These are phyloP conservation scores for Drosophila ustulata DNA, from an alignment of 2,888 invertebrate genomes.

Conservation along the genomic window DNA sequence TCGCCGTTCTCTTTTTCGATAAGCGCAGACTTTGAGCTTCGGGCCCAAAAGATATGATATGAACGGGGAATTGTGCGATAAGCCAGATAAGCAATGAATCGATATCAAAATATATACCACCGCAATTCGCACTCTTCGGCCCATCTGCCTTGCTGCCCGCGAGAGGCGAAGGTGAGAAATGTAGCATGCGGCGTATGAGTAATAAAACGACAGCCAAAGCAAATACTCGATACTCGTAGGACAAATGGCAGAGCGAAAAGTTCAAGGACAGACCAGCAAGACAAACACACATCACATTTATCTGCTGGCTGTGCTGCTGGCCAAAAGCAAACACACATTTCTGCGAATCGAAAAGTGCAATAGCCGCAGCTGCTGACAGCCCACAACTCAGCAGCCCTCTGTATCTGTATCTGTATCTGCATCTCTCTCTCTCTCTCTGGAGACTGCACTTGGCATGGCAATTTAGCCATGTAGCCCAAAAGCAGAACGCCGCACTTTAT, in stretches of 20 bases:
- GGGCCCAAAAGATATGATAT: slow-evolving; percentile 36
- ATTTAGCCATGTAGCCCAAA: slow-evolving; percentile 43
- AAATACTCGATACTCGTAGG: slow-evolving; percentile 16
- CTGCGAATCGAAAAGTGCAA: slow-evolving; percentile 53
- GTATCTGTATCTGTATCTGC: too few relatives aligned
- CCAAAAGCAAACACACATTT: not conserved
- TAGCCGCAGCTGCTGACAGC: slow-evolving; percentile 49
- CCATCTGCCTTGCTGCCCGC: too few relatives aligned
- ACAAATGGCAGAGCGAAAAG: slow-evolving; percentile 42
- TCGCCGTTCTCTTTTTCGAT: slow-evolving; percentile 20
- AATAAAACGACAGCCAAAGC: slow-evolving; percentile 14
- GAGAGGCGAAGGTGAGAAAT: not conserved
- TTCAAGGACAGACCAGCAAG: slow-evolving; percentile 60
- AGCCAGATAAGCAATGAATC: slow-evolving; percentile 58
- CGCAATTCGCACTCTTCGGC: not conserved
- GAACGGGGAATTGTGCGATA: slow-evolving; percentile 19
- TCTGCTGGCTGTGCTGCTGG: not conserved
- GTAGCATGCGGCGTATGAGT: slow-evolving; percentile 39
- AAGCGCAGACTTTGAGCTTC: slow-evolving; percentile 57
- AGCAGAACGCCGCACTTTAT: slow-evolving; percentile 36
- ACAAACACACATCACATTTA: slow-evolving; percentile 7
- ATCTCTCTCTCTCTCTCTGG: too few relatives aligned
- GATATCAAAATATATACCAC: slow-evolving; percentile 31
- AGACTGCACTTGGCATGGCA: slow-evolving; percentile 47
- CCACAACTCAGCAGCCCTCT: not conserved